Evolutionary conservation across 2,888 invertebrate species (phyloP), one percentile per base, ranked within the genome.

Genomic region (Psococerastis gibbosa): DNA sequence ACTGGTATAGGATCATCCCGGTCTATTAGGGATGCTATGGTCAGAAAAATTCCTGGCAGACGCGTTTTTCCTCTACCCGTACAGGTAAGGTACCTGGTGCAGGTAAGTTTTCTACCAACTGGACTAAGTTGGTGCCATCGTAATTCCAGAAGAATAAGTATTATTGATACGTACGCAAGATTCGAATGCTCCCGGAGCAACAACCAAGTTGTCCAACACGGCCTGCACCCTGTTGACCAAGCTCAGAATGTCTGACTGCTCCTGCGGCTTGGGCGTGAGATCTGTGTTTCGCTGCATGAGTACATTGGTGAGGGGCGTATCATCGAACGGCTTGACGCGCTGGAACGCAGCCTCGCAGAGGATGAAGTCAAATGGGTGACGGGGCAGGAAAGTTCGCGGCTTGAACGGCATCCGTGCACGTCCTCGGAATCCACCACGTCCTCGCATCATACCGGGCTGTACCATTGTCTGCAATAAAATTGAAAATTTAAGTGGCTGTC

Each of bases 151-250:
- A n/a, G n/a, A n/a, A n/a, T n/a, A n/a, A n/a, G n/a, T n/a, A n/a
- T n/a, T n/a, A n/a, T n/a, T 22, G 31, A 17, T 9, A 78, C 85
- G 75, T 68, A 94, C 94, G 61, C 94, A 95, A 49, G 92, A 89
- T 58, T 87, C 89, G 57, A 95, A 92, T 48, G 78, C 79, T 22
- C 88, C 91, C 0, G 95, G 94, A 0, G 91, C 84, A 0, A 95
- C 84, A 9, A 95, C 88, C 16, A 97, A 65, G 59, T 88, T 92
- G 58, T 97, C 97, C 44, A 97, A 66, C 20, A 92, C 89, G 1
- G 80, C 78, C 59, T 92, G 91, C n/a, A 97, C 76, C 63, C 94
- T 92, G 1, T 91, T 89, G 23, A 95, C 88, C 15, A 98, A 70
- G 62, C 88, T 91, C 22, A 88, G 73, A 43, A 97, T 83, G 0